Conservation (phyloP, 2,888 invertebrate genomes). For the Dascillus cervinus region DNA sequence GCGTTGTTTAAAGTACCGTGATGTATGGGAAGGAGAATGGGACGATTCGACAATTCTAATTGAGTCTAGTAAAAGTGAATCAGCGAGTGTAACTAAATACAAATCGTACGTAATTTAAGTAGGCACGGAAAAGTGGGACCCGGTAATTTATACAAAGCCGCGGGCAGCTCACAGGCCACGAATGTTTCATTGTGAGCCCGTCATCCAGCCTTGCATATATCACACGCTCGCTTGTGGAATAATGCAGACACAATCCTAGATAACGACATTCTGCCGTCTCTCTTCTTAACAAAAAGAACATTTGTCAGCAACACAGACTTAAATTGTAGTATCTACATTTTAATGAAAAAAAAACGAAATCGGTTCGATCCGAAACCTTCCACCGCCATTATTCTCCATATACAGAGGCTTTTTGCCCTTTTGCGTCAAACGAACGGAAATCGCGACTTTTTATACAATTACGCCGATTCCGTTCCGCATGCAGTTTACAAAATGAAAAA, state of each 20-base stretch:
- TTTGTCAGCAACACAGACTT: conserved; percentile 24
- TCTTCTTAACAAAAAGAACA: conserved; percentile 25
- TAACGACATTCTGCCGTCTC: conserved; percentile 25
- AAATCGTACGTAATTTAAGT: conserved; percentile 20
- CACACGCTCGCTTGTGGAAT: conserved; percentile 24
- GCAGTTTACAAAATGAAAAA: too few relatives aligned
- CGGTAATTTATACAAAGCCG: conserved; percentile 20
- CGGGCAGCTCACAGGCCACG: conserved; percentile 17
- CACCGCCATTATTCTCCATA: too few relatives aligned
- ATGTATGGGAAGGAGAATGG: too few relatives aligned
- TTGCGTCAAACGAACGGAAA: conserved; percentile 4
- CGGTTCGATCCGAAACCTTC: conserved; percentile 1
- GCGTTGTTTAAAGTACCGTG: too few relatives aligned
- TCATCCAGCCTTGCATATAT: conserved; percentile 27
- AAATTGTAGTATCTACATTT: conserved; percentile 13
- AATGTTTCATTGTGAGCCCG: conserved; percentile 21
- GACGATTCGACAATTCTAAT: too few relatives aligned
- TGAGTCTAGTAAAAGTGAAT: conserved; percentile 10
- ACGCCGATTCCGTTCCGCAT: conserved; percentile 1
- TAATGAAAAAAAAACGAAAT: conserved; percentile 10
- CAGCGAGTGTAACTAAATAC: conserved; percentile 11
- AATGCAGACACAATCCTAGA: conserved; percentile 27
- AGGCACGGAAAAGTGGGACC: conserved; percentile 11
- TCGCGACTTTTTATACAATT: conserved; percentile 5
- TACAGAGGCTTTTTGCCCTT: too few relatives aligned